These are phyloP conservation scores for Agonum fuliginosum DNA, from an alignment of 2,888 invertebrate species.

Conservation along the genomic window DNA sequence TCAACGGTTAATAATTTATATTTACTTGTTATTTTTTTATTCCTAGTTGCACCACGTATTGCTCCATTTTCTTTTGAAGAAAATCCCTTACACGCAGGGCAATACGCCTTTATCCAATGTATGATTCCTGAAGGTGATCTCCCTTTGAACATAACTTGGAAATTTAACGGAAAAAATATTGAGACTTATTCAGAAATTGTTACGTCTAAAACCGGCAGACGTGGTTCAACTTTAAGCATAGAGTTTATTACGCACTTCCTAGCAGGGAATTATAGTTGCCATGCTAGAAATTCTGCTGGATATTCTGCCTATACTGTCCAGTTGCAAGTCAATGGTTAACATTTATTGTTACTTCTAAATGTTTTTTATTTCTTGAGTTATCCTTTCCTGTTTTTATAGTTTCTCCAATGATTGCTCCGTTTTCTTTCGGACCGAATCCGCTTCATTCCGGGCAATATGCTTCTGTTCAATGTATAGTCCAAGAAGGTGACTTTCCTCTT, in stretches of 20 bases:
- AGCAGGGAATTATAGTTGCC: conserved; percentile 83
- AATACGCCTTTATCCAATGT: conserved; percentile 78
- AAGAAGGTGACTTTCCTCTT: conserved; percentile 77
- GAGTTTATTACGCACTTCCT: conserved; percentile 64
- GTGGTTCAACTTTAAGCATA: conserved; percentile 75
- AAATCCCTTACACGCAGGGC: conserved; percentile 75
- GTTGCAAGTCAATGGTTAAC: conserved; percentile 81
- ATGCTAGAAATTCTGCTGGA: conserved; percentile 82
- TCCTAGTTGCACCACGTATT: conserved; percentile 77
- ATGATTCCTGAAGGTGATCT: conserved; percentile 79
- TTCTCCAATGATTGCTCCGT: conserved; percentile 86
- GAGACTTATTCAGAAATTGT: conserved; percentile 61
- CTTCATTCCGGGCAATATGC: conserved; percentile 87
- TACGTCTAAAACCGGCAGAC: conserved; percentile 63
- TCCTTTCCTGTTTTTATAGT: conserved; percentile 76
- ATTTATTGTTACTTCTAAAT: conserved; percentile 47
- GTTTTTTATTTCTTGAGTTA: conserved; percentile 12
- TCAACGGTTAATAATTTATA: conserved; percentile 77
- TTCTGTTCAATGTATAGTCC: conserved; percentile 82
- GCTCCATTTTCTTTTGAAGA: conserved; percentile 79
- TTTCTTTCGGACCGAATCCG: conserved; percentile 85
- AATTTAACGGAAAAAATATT: conserved; percentile 72
- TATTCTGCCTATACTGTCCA: conserved; percentile 80
- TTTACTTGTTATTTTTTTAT: conserved; percentile 42
- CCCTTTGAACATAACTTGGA: conserved; percentile 76